phyloP scores from a whole-genome alignment of 2,888 invertebrate genomes.

The Rhaphigaster nebulosa region DNA sequence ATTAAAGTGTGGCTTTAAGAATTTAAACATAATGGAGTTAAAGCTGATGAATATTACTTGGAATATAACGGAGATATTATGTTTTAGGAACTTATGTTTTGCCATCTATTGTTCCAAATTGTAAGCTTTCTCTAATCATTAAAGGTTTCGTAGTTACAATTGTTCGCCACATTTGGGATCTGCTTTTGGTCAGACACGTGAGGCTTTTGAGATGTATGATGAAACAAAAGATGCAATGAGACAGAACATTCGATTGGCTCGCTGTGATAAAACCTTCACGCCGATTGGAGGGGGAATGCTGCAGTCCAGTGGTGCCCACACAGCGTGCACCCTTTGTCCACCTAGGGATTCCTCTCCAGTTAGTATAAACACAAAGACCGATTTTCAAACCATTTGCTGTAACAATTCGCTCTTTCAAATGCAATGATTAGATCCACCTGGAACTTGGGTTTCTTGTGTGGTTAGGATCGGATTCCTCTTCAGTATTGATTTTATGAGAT shows the following conservation, averaged over 20 bases:
- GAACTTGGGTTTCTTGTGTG: neutral
- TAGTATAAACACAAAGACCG: constrained; percentile 13
- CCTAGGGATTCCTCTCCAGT: neutral
- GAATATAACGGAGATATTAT: no score
- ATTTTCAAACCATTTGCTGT: constrained; percentile 19
- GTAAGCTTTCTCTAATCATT: neutral
- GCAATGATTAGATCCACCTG: neutral
- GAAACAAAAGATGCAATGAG: neutral
- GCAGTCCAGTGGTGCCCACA: neutral
- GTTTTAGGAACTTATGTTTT: neutral
- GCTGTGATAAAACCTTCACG: neutral
- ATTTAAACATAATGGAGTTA: no score
- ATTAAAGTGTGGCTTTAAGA: no score
- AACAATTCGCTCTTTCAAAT: constrained; percentile 18
- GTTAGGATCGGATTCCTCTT: neutral
- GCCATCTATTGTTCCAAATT: neutral
- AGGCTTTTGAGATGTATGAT: neutral
- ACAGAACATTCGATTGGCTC: neutral
- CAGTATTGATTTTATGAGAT: neutral
- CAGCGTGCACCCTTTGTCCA: neutral
- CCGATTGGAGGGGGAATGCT: neutral
- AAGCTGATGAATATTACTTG: no score
- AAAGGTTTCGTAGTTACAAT: neutral
- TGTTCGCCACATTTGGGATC: neutral
- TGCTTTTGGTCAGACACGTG: neutral